phyloP scores from a whole-genome alignment of 2,797 vertebrate species.

The Uromys caudimaculatus region DNA sequence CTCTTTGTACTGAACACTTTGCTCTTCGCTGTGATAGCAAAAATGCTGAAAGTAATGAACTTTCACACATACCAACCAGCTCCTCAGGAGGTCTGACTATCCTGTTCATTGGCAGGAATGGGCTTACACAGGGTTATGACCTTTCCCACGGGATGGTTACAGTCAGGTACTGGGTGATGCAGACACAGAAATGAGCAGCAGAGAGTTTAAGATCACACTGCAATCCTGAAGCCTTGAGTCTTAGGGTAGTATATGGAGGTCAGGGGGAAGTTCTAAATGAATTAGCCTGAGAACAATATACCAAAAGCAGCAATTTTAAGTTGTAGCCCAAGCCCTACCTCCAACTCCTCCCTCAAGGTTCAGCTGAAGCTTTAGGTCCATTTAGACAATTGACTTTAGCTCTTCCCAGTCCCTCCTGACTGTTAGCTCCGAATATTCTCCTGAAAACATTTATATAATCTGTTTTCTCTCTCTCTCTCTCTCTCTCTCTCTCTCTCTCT shows the following conservation, averaged over 20 bases:
- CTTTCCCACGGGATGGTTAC: not conserved
- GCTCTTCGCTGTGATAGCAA: not conserved
- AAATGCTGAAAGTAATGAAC: not conserved
- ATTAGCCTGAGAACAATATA: not conserved
- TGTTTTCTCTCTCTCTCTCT: not conserved
- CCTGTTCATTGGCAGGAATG: not conserved
- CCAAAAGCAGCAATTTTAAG: not conserved
- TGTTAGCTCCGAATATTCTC: not conserved
- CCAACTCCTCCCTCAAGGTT: not conserved
- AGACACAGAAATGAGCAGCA: too few relatives aligned
- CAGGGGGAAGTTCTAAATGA: not conserved
- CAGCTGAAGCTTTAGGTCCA: not conserved
- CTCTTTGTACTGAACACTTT: not conserved
- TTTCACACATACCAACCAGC: not conserved
- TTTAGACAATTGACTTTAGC: not conserved
- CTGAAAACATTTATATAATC: not conserved
- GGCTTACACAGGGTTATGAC: not conserved
- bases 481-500: accelerated
- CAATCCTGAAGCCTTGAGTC: not conserved
- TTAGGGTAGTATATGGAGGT: not conserved
- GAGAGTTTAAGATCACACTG: not conserved
- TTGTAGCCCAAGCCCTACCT: not conserved
- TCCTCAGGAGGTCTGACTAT: not conserved
- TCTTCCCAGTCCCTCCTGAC: not conserved
- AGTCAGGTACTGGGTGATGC: not conserved